phyloP scores from a whole-genome alignment of 2,888 invertebrate species.

The Molorchus minor region DNA sequence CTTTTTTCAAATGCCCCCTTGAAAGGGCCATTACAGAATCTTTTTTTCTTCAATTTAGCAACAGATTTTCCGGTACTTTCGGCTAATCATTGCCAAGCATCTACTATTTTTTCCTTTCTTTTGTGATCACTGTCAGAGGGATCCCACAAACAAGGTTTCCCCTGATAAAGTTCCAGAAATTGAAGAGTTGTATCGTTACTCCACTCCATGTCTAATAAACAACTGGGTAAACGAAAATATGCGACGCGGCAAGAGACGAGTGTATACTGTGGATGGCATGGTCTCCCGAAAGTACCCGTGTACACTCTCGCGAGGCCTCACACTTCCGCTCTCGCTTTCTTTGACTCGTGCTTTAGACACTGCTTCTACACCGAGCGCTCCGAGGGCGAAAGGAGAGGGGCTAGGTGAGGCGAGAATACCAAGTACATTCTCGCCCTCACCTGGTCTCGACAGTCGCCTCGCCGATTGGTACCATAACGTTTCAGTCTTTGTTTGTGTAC shows the following conservation, averaged over 20 bases:
- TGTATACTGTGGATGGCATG: not conserved
- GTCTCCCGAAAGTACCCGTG: not conserved
- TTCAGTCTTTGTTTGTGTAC: no score
- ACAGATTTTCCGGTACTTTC: constrained; percentile 19
- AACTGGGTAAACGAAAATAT: no score
- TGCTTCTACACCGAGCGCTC: no score
- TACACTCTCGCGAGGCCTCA: not conserved
- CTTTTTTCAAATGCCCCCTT: constrained; percentile 25
- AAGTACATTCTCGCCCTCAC: not conserved
- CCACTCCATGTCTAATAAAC: no score
- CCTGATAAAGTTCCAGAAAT: constrained; percentile 24
- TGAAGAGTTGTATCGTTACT: no score
- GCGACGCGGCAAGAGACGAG: not conserved
- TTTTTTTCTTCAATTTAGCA: constrained; percentile 16
- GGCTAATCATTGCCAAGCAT: constrained; percentile 26
- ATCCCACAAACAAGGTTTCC: constrained; percentile 16
- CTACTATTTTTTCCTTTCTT: constrained; percentile 13
- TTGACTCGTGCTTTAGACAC: constrained; percentile 4
- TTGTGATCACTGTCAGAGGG: constrained; percentile 19
- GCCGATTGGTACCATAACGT: no score
- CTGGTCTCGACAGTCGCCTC: constrained; percentile 6
- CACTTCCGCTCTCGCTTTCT: constrained; percentile 3
- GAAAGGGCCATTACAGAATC: constrained; percentile 36
- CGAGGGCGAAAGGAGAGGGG: not conserved
- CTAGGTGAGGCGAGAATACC: not conserved